Evolutionary conservation across 2,888 invertebrate genomes (phyloP), one percentile per base, ranked within the genome.

Genomic region (Parnassius apollo): DNA sequence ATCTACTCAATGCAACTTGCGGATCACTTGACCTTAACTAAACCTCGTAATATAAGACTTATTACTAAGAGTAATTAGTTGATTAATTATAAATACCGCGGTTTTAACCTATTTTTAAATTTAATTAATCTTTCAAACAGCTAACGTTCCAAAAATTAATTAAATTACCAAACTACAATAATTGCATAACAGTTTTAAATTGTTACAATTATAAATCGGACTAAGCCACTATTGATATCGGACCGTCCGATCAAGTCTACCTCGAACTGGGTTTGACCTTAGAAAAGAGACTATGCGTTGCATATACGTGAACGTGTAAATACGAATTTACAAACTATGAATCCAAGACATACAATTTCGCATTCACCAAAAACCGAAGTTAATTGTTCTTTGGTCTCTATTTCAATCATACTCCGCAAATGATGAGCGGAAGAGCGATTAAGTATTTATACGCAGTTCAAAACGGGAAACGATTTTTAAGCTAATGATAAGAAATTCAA

Each of bases 211-310:
- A 49, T 35, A 60, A 50, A 53, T 60, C 53, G 48, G 48, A 42
- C 18, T 49, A 51, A 25, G 48, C 13, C 35, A n/a, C 25, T 35
- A 59, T 57, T 44, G 53, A 54, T 54, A 62, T 45, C 57, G 44
- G 52, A 48, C 51, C 12, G 60, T 60, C 45, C 64, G 58, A 68
- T 65, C 66, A 58, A 63, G 61, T 54, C 59, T 65, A 64, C 70
- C 70, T 69, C 66, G 69, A 68, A 68, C 61, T 61, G 50, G 13
- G 13, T 52, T 52, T 68, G 66, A 69, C 69, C 69, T 70, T 68
- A 57, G 57, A 66, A 65, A 68, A 66, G 63, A 66, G 67, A 65
- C 65, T 65, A 66, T 58, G 63, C 66, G 60, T 65, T 64, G 59
- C 62, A 61, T 50, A 66, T 65, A 64, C 56, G 65, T 70, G 58